Evolutionary conservation across 2,797 vertebrate species (phyloP).

Genomic region (Hapalemur alaotrensis): DNA sequence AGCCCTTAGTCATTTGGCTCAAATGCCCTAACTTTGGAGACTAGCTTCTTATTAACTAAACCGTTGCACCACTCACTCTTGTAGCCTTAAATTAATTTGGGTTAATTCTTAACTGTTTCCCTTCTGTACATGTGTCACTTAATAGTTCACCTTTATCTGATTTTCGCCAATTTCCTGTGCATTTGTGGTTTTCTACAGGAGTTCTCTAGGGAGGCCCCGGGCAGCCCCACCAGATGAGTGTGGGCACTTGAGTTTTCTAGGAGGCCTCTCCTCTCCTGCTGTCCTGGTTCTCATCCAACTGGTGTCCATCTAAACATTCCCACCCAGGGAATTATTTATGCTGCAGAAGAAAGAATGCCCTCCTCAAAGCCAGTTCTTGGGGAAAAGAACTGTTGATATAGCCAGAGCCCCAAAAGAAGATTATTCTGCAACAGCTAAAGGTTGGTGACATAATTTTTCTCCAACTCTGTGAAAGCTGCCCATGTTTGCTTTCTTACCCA

Average conservation of each 20-base stretch:
- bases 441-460: conserved; percentile 54
- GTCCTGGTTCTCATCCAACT: not conserved
- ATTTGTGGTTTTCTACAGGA: conserved; percentile 70
- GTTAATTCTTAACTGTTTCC: conserved; percentile 80
- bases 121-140: conserved; percentile 61
- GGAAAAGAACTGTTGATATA: conserved; percentile 12
- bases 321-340: not conserved
- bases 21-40: conserved; percentile 6
- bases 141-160: conserved; percentile 72
- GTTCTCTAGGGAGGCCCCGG: conserved; percentile 5
- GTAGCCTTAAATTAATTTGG: conserved; percentile 72
- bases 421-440: conserved; percentile 42
- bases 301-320: not conserved
- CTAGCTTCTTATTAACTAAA: conserved; percentile 74
- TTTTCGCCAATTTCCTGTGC: conserved; percentile 75
- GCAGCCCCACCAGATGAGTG: not conserved
- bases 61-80: conserved; percentile 59
- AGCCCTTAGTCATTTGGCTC: conserved; percentile 50
- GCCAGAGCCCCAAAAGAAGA: conserved; percentile 35
- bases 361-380: not conserved
- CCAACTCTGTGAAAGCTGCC: not conserved
- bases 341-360: conserved; percentile 14
- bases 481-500: not conserved
- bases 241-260: not conserved
- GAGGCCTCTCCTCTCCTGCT: not conserved